Conservation (phyloP, 2,888 invertebrate genomes). For the Drepana falcataria region DNA sequence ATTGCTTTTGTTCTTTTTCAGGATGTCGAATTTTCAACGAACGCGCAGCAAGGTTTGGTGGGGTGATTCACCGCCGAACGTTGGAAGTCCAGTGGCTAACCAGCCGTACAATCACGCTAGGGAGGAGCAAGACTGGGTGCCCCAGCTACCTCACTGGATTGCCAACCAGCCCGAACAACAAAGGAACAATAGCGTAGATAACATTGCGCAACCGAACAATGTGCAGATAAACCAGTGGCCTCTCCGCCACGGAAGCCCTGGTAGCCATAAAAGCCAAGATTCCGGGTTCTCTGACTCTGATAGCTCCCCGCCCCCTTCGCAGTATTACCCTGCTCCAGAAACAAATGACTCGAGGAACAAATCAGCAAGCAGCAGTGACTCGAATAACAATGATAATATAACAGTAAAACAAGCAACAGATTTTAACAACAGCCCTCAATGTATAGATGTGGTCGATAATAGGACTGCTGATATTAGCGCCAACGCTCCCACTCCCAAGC, state of each 20-base stretch:
- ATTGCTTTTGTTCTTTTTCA: constrained; percentile 58
- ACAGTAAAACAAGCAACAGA: constrained; percentile 67
- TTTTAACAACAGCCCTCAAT: constrained; percentile 54
- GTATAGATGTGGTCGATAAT: constrained; percentile 53
- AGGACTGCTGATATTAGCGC: constrained; percentile 31
- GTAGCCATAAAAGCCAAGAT: constrained; percentile 86
- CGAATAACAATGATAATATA: constrained; percentile 68
- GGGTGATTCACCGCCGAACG: constrained; percentile 71
- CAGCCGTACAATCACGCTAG: constrained; percentile 43
- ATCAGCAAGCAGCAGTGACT: constrained; percentile 63
- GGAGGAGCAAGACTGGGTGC: constrained; percentile 69
- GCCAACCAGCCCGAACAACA: constrained; percentile 65
- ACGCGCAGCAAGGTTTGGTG: constrained; percentile 84
- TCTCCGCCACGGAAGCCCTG: constrained; percentile 73
- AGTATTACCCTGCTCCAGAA: constrained; percentile 59
- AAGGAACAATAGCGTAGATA: constrained; percentile 57
- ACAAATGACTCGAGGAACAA: constrained; percentile 50
- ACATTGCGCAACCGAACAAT: constrained; percentile 51
- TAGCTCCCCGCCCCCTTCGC: constrained; percentile 76
- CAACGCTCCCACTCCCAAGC: constrained; percentile 56
- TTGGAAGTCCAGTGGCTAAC: constrained; percentile 63
- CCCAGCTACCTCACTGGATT: constrained; percentile 74
- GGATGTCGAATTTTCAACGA: constrained; percentile 83
- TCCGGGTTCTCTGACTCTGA: constrained; percentile 90
- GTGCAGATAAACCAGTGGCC: constrained; percentile 66